phyloP scores from a whole-genome alignment of 2,113 vertebrate species.

The Acanthochromis polyacanthus region DNA sequence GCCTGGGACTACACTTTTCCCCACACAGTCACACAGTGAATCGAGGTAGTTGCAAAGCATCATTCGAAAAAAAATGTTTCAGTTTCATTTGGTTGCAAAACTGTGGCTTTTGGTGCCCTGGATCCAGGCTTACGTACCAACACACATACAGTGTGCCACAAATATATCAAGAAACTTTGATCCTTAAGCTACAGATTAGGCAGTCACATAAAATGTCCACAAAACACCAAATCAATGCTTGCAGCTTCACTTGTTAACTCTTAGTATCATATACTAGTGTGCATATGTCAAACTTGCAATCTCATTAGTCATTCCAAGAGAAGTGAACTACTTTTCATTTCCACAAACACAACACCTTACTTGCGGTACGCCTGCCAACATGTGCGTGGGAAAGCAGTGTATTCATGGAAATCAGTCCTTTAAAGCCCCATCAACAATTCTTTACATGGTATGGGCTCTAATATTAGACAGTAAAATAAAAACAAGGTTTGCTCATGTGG shows the following conservation, averaged over 20 bases:
- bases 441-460: no score
- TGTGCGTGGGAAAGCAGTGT: no score
- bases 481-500: no score
- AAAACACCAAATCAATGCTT: background rate
- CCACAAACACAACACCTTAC: no score
- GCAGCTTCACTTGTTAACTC: background rate
- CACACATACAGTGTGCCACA: slow-evolving; percentile 9
- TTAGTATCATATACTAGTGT: background rate
- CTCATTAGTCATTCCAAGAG: background rate
- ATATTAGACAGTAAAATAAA: no score
- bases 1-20: slow-evolving; percentile 15
- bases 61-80: background rate
- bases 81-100: slow-evolving; percentile 25
- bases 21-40: background rate
- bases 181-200: slow-evolving; percentile 31
- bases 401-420: background rate
- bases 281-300: no score
- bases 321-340: background rate
- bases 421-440: background rate
- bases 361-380: no score
- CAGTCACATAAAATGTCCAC: slow-evolving; percentile 6
- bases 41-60: slow-evolving; percentile 2
- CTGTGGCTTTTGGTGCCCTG: background rate
- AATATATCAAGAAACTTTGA: slow-evolving; percentile 27
- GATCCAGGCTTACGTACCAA: background rate